Percentiles rank a stretch among this genome's conserved stretches.
These are phyloP conservation scores for Epiblema foenella DNA, from an alignment of 2,888 invertebrate genomes.

Conservation along the genomic window DNA sequence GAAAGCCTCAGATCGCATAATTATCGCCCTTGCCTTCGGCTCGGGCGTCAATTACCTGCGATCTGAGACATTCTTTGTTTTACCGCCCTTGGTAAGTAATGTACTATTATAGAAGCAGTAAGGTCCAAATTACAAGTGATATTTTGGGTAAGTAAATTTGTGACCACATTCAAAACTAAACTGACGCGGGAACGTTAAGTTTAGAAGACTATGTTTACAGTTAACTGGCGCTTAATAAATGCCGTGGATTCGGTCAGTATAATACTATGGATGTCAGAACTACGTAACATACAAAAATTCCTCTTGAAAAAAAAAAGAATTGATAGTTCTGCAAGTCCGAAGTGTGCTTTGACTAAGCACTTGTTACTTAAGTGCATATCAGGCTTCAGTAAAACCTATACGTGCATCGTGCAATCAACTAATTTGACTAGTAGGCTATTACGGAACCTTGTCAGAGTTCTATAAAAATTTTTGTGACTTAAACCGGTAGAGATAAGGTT, in stretches of 20 bases:
- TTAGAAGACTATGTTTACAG: background rate
- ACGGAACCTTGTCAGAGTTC: background rate
- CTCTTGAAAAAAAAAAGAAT: background rate
- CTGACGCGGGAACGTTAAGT: constrained; percentile 21
- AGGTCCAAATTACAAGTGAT: background rate
- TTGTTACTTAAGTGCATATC: background rate
- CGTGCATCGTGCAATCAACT: background rate
- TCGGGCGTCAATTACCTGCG: no score
- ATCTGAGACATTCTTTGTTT: no score
- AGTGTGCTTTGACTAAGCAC: background rate
- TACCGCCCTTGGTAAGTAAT: no score
- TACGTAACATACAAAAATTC: no score
- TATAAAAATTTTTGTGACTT: background rate
- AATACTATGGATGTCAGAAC: background rate
- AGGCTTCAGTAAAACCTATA: background rate
- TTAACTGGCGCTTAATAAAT: background rate
- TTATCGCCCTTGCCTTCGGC: no score
- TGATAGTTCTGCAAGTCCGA: background rate
- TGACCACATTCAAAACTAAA: background rate
- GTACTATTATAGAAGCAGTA: no score
- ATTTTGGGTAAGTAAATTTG: background rate
- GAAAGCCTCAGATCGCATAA: no score
- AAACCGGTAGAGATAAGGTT: background rate
- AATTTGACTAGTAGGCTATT: background rate
- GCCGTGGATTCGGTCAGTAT: background rate